phyloP scores from a whole-genome alignment of 2,888 invertebrate genomes.

The Homarus gammarus region DNA sequence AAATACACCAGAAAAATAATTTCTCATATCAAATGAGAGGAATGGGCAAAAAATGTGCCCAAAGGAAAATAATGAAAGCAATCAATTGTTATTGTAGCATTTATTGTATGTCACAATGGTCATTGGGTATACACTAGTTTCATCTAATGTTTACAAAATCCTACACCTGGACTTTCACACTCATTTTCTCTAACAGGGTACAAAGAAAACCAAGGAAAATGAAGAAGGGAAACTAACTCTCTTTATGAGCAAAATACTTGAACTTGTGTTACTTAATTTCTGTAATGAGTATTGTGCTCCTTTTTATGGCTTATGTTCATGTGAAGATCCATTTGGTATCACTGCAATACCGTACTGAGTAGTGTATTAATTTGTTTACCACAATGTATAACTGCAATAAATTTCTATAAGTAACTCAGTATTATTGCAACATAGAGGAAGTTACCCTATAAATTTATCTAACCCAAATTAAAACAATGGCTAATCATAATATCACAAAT shows the following conservation, averaged over 20 bases:
- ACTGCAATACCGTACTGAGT: not conserved
- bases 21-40: too few relatives aligned
- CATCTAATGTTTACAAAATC: conserved; percentile 56
- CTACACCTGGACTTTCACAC: conserved; percentile 46
- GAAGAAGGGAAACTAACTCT: not conserved
- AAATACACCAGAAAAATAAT: too few relatives aligned
- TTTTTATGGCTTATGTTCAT: not conserved
- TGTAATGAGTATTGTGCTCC: not conserved
- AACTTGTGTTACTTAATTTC: not conserved
- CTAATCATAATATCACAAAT: conserved; percentile 20
- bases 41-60: too few relatives aligned
- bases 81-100: conserved; percentile 27
- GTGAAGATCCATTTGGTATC: not conserved
- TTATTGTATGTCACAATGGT: conserved; percentile 56
- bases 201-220: not conserved
- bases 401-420: not conserved
- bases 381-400: not conserved
- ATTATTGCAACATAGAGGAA: conserved; percentile 14
- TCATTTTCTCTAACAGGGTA: conserved; percentile 43
- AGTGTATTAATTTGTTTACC: not conserved
- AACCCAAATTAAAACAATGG: conserved; percentile 30
- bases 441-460: conserved; percentile 1
- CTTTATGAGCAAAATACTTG: conserved; percentile 20
- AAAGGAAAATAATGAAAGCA: not conserved
- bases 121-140: conserved; percentile 42